These are phyloP conservation scores for Aspidiotus destructor DNA, from an alignment of 2,888 invertebrate genomes.

Conservation along the genomic window DNA sequence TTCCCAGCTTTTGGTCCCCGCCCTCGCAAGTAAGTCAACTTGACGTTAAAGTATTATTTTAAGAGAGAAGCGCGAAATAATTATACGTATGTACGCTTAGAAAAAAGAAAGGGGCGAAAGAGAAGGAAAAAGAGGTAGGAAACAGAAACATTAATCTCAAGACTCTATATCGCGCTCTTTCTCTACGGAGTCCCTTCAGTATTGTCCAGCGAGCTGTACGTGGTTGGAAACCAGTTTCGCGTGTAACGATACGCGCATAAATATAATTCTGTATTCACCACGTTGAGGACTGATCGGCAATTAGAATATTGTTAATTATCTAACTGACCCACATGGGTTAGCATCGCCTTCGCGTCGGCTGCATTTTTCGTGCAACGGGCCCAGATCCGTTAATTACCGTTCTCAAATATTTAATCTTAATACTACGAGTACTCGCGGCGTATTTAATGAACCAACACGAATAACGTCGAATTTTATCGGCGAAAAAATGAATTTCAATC, in stretches of 20 bases:
- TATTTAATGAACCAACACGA: constrained; percentile 18
- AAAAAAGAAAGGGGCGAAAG: too few species aligned
- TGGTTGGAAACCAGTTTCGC: background rate
- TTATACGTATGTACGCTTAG: too few species aligned
- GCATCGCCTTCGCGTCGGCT: constrained; percentile 17
- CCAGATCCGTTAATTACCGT: constrained; percentile 23
- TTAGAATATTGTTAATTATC: constrained; percentile 32
- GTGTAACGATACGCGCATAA: background rate
- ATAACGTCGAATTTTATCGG: constrained; percentile 11
- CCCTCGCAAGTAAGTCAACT: too few species aligned
- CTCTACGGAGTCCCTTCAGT: background rate
- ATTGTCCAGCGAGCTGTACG: constrained; percentile 1
- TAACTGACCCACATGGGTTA: constrained; percentile 27
- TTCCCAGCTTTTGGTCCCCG: too few species aligned
- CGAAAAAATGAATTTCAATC: background rate
- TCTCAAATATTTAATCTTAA: background rate
- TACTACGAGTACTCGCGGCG: constrained; percentile 6
- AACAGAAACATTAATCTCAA: too few species aligned
- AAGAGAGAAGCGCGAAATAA: too few species aligned
- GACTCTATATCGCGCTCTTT: too few species aligned
- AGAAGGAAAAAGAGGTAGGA: too few species aligned
- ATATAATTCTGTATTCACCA: background rate
- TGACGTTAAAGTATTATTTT: too few species aligned
- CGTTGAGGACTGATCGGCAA: constrained; percentile 20
- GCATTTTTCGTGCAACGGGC: too few species aligned